phyloP scores from a whole-genome alignment of 1,140 invertebrate genomes.

The Lutraria rhynchaena region DNA sequence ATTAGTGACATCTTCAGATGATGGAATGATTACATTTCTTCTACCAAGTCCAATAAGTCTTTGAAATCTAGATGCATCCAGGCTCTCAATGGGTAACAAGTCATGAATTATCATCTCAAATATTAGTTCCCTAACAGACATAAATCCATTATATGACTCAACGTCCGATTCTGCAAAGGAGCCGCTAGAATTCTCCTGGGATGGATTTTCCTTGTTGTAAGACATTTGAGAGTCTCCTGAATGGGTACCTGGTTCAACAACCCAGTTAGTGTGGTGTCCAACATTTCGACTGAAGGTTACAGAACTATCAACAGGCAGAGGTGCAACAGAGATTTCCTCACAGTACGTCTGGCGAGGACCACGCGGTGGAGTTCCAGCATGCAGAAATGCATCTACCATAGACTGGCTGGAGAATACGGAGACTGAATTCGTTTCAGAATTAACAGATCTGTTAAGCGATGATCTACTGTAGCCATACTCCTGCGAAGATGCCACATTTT shows the following conservation, averaged over 20 bases:
- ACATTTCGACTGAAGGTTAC: background rate
- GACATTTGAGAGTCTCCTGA: background rate
- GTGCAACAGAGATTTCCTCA: constrained; percentile 13
- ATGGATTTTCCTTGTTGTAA: constrained; percentile 16
- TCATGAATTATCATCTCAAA: constrained; percentile 30
- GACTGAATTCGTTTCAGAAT: background rate
- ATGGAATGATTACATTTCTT: background rate
- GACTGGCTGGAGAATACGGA: background rate
- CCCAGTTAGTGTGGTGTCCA: background rate
- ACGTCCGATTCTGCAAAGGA: constrained; percentile 27
- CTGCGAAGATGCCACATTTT: constrained; percentile 10
- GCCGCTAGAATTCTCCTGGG: constrained; percentile 19
- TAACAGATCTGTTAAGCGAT: background rate
- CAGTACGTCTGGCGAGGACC: background rate
- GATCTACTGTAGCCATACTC: constrained; percentile 11
- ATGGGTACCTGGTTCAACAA: background rate
- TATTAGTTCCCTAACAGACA: background rate
- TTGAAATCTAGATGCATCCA: constrained; percentile 16
- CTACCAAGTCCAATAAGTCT: constrained; percentile 7
- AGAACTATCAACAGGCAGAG: background rate
- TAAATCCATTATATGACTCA: constrained; percentile 1
- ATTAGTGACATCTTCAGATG: background rate
- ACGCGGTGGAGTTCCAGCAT: background rate
- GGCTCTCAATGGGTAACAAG: constrained; percentile 15
- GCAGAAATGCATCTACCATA: too few species aligned